A percentile compares a stretch with the other conserved stretches of the same genome.
Evolutionary conservation across 2,888 invertebrate genomes (phyloP).

Genomic region (Kryphioiulus occultus): DNA sequence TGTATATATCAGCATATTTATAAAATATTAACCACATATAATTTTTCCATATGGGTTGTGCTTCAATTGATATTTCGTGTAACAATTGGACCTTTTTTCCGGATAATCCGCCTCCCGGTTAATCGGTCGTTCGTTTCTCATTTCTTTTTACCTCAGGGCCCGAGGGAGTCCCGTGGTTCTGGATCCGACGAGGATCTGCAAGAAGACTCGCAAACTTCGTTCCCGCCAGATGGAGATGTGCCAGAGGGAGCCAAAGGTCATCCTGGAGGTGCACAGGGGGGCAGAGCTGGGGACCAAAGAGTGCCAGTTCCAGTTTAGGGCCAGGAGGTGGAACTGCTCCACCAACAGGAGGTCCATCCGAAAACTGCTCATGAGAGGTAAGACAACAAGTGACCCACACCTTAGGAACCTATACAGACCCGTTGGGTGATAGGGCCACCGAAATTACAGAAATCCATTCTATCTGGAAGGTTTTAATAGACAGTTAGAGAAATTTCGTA

Average conservation of each 20-base stretch:
- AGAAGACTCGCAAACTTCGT: constrained; percentile 79
- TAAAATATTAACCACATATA: too few relatives aligned
- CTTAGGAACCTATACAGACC: too few relatives aligned
- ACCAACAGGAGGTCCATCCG: constrained; percentile 79
- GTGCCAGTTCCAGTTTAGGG: constrained; percentile 86
- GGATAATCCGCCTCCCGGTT: too few relatives aligned
- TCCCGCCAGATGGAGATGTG: constrained; percentile 73
- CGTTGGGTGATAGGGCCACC: too few relatives aligned
- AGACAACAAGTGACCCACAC: constrained; percentile 58
- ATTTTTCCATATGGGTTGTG: too few relatives aligned
- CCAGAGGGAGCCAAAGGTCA: constrained; percentile 77
- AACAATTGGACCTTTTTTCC: too few relatives aligned
- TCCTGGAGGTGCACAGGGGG: constrained; percentile 84
- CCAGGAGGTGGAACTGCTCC: constrained; percentile 89
- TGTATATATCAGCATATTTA: too few relatives aligned
- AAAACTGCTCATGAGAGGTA: constrained; percentile 86
- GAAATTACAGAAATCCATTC: too few relatives aligned
- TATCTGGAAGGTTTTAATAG: too few relatives aligned
- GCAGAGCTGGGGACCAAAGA: constrained; percentile 82
- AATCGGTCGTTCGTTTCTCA: not conserved
- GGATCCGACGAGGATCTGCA: constrained; percentile 88
- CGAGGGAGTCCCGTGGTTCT: constrained; percentile 80
- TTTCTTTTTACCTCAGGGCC: constrained; percentile 60
- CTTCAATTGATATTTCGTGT: too few relatives aligned
- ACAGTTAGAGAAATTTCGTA: too few relatives aligned